Base-by-base conservation (phyloP, 2,113 vertebrate genomes). In the Sylvia atricapilla region DNA sequence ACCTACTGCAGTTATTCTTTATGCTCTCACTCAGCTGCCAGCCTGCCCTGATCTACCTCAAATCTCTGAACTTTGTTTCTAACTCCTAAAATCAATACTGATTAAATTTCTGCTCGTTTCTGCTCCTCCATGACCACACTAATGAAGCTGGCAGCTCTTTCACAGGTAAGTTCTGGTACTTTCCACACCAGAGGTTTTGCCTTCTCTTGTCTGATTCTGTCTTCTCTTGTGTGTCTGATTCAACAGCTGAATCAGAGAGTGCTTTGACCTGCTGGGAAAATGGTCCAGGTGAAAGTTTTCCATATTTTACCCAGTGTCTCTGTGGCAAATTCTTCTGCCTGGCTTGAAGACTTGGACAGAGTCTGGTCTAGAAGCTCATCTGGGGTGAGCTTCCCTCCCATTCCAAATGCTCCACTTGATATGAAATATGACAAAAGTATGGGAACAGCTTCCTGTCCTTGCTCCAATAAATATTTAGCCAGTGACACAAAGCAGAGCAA, bases 401-500 rank as follows among this genome's bases (percentile, higher is more conserved):
- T 20, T 89, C 30, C 53, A 76, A 87, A 68, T 52, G 78, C 23
- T 90, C 24, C 31, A 37, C 11, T 91, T 72, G 74, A 75, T 70
- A 84, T 23, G 30, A 84, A 77, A 70, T 56, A 66, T 12, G 21
- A 56, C 13, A 85, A 49, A 89, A 93, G 35, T 68, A 82, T 25
- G 39, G 66, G 87, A 96, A 89, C 52, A 64, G 62, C 66, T 85
- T 92, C 62, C 62, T 82, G 33, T 83, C 62, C 44, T 60, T 90
- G 53, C 39, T 96, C 88, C 85, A 94, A 46, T 49, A 90, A 93
- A 83, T 90, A 62, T 62, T 92, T 88, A 92, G 75, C 7, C 88
- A 88, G 53, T 93, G 92, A 92, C 83, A 95, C 58, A 93, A 92
- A 96, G 53, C 92, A 96, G 79, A 94, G n/a, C 50, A 50, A 77